phyloP scores from a whole-genome alignment of 2,888 invertebrate genomes.

The Xylota segnis region DNA sequence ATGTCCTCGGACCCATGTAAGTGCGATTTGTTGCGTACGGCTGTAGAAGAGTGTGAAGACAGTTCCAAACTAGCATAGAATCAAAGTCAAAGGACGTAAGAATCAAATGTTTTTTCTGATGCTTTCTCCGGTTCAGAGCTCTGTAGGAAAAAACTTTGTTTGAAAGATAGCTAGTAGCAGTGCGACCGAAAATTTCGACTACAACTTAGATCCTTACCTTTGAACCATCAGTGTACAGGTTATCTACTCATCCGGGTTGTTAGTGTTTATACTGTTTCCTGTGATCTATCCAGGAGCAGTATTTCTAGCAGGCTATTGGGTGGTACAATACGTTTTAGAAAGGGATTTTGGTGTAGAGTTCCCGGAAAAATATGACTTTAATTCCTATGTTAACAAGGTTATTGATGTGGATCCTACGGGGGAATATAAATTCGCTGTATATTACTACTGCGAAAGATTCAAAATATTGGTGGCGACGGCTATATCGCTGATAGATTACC shows the following conservation, averaged over 20 bases:
- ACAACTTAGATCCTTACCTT: no score
- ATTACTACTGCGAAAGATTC: neutral
- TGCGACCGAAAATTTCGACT: no score
- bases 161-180: no score
- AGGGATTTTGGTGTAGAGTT: conserved; percentile 44
- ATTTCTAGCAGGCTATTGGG: conserved; percentile 43
- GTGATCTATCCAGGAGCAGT: conserved; percentile 52
- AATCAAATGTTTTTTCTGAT: no score
- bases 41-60: no score
- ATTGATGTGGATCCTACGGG: conserved; percentile 59
- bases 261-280: conserved; percentile 53
- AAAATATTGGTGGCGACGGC: conserved; percentile 1
- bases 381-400: conserved; percentile 31
- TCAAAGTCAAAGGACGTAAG: no score
- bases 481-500: conserved; percentile 24
- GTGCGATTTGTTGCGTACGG: no score
- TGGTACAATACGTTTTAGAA: conserved; percentile 50
- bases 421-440: conserved; percentile 21
- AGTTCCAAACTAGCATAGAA: no score
- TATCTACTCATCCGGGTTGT: conserved; percentile 32
- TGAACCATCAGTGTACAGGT: no score
- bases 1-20: no score
- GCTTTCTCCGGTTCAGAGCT: no score
- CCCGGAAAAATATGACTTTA: conserved; percentile 15
- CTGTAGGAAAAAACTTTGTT: no score